These are phyloP conservation scores for Macrostomum lignano DNA, from an alignment of 1,140 invertebrate genomes.

Conservation along the genomic window DNA sequence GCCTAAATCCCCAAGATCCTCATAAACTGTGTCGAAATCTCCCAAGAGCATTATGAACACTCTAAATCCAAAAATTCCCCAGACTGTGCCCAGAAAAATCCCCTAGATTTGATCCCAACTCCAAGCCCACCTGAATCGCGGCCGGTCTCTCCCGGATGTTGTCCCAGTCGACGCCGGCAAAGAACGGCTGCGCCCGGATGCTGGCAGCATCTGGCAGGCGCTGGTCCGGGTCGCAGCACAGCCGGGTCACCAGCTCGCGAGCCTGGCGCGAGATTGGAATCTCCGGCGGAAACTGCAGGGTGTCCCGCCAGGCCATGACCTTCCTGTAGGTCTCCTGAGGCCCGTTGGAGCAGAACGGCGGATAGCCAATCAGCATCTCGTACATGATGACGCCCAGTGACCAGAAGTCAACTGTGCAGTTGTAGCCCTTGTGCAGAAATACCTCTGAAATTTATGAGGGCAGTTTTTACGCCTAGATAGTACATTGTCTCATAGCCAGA, in stretches of 20 bases:
- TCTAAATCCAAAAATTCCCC: no score
- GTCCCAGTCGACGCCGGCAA: conserved; percentile 67
- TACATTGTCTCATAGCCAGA: no score
- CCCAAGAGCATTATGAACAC: no score
- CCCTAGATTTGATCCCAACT: conserved; percentile 38
- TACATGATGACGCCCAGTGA: conserved; percentile 98
- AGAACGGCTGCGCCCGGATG: conserved; percentile 52
- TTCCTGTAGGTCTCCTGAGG: conserved; percentile 98
- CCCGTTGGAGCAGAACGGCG: conserved; percentile 94
- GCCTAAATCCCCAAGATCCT: no score
- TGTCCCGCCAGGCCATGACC: conserved; percentile 97
- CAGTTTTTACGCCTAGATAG: no score
- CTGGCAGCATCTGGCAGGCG: conserved; percentile 39
- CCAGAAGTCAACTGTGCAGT: conserved; percentile 92
- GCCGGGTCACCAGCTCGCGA: conserved; percentile 30
- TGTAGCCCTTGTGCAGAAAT: conserved; percentile 82
- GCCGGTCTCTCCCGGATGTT: conserved; percentile 74
- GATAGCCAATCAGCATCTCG: conserved; percentile 97
- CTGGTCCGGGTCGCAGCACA: conserved; percentile 5
- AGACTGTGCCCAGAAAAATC: no score
- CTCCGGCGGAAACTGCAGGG: conserved; percentile 83
- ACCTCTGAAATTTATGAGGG: no score
- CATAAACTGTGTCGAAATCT: no score
- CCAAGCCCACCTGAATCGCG: conserved; percentile 73
- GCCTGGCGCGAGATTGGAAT: conserved; percentile 72